phyloP scores from a whole-genome alignment of 2,888 invertebrate genomes.

The Heliconius sara region DNA sequence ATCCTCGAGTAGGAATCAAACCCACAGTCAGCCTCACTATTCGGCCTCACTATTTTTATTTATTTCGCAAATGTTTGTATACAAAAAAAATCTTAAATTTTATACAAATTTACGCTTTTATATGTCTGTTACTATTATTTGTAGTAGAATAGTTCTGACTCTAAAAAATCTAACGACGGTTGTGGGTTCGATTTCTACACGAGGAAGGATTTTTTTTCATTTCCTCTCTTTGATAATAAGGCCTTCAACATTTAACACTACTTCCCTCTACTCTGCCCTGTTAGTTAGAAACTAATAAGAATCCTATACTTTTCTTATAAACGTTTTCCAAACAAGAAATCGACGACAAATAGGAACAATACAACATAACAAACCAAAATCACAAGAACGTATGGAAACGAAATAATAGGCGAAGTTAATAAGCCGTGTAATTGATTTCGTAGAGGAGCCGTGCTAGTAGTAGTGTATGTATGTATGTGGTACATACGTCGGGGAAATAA shows the following conservation, averaged over 20 bases:
- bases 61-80: no score
- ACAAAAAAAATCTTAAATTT: no score
- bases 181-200: no score
- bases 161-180: no score
- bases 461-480: not conserved
- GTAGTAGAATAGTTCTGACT: no score
- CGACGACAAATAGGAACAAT: not conserved
- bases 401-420: conserved; percentile 32
- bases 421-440: conserved; percentile 32
- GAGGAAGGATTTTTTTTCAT: no score
- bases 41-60: no score
- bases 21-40: no score
- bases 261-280: not conserved
- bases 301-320: not conserved
- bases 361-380: not conserved
- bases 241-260: not conserved
- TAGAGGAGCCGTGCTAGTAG: not conserved
- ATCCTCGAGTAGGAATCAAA: no score
- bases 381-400: conserved; percentile 6
- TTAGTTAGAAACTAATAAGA: not conserved
- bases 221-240: no score
- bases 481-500: not conserved
- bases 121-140: no score
- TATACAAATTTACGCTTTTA: no score
- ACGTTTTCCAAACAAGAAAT: not conserved